Evolutionary conservation across 2,113 vertebrate genomes (phyloP).

Genomic region (Seriola dumerili): DNA sequence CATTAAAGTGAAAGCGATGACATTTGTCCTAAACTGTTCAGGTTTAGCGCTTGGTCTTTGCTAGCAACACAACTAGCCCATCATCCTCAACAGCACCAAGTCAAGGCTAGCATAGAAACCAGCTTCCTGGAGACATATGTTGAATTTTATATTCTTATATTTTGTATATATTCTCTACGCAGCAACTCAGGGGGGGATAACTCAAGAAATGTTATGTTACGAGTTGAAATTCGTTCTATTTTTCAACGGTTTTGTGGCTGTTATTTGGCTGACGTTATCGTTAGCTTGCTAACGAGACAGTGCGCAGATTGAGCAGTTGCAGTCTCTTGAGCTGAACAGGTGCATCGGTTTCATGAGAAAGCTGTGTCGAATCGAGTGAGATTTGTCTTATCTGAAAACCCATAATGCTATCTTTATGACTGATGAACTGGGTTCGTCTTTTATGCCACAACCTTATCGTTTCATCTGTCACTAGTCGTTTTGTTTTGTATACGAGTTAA

Average conservation of each 20-base stretch:
- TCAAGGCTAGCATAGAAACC: constrained; percentile 34
- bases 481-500: neutral
- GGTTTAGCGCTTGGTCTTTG: constrained; percentile 48
- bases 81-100: constrained; percentile 53
- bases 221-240: neutral
- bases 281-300: constrained; percentile 57
- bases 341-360: constrained; percentile 38
- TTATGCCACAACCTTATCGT: neutral
- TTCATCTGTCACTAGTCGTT: neutral
- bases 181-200: neutral
- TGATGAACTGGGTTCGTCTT: neutral
- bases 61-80: constrained; percentile 74
- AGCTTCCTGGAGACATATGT: constrained; percentile 23
- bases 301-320: constrained; percentile 68
- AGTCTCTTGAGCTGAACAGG: constrained; percentile 66
- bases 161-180: neutral
- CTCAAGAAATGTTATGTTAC: neutral
- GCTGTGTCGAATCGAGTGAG: neutral
- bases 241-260: neutral
- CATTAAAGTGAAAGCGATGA: constrained; percentile 10
- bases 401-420: accelerated
- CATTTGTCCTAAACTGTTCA: constrained; percentile 30
- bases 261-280: constrained; percentile 20
- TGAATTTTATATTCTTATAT: too few relatives aligned
- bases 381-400: neutral